Conservation (phyloP, 2,797 vertebrate genomes). For the Myotis pilosus region DNA sequence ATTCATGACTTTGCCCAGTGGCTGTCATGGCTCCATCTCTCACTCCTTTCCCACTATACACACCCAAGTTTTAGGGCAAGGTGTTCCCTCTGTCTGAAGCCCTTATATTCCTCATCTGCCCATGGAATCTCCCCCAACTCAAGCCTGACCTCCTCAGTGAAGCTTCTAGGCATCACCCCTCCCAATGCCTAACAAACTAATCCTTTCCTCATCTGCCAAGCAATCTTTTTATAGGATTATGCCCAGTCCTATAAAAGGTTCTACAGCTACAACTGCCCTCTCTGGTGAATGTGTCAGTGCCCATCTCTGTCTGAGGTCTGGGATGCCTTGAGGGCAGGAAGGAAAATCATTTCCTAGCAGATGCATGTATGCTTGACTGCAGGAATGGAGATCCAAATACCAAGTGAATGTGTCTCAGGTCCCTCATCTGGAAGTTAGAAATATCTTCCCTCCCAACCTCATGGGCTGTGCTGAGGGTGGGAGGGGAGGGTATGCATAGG, state of each 20-base stretch:
- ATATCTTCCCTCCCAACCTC: neutral
- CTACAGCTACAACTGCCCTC: neutral
- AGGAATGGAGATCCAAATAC: neutral
- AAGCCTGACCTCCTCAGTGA: neutral
- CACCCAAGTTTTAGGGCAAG: neutral
- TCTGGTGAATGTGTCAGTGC: neutral
- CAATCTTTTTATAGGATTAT: neutral
- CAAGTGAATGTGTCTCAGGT: neutral
- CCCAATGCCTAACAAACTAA: neutral
- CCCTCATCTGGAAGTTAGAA: neutral
- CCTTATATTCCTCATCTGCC: neutral
- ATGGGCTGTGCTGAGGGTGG: neutral
- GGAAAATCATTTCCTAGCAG: neutral
- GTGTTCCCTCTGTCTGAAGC: neutral
- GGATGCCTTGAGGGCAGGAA: neutral
- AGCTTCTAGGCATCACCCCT: neutral
- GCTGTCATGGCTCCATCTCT: neutral
- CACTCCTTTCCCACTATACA: neutral
- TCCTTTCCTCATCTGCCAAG: neutral
- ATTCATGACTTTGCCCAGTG: neutral
- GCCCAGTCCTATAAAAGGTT: neutral
- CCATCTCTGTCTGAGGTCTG: neutral
- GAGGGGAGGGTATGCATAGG: rapidly evolving
- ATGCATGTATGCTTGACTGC: neutral
- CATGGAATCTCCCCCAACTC: neutral